Evolutionary conservation across 2,797 vertebrate species (phyloP).

Genomic region (Syngnathus acus): DNA sequence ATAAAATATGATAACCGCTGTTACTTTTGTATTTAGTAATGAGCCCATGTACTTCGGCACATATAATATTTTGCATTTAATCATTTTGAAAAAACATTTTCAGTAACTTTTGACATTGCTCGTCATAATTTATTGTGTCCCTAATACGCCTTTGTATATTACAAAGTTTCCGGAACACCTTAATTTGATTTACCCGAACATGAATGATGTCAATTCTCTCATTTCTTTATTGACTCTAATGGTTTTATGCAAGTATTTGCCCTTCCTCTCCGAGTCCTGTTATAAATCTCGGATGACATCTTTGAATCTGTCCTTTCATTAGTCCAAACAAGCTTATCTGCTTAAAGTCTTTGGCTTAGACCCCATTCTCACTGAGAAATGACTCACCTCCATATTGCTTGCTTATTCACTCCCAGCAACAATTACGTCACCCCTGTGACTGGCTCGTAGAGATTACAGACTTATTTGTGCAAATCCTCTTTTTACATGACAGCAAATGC

Average conservation of each 20-base stretch:
- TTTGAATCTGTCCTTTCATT: conserved; percentile 58
- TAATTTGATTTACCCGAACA: conserved; percentile 27
- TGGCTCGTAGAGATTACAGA: conserved; percentile 57
- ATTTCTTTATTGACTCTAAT: conserved; percentile 42
- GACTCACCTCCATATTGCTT: conserved; percentile 62
- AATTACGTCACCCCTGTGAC: conserved; percentile 66
- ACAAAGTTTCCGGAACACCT: conserved; percentile 25
- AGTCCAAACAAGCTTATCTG: conserved; percentile 68
- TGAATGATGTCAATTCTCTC: conserved; percentile 24
- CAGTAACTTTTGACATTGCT: background rate
- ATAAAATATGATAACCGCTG: background rate
- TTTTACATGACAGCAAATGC: conserved; percentile 62
- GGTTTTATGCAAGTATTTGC: conserved; percentile 33
- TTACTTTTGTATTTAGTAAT: background rate
- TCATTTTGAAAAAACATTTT: background rate
- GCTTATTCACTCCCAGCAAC: conserved; percentile 60
- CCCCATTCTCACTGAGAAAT: conserved; percentile 57
- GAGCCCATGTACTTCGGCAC: background rate
- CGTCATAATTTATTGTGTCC: background rate
- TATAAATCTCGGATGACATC: conserved; percentile 61
- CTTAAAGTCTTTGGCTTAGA: conserved; percentile 68
- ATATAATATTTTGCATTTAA: background rate
- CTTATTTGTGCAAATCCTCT: conserved; percentile 61
- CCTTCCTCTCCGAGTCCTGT: conserved; percentile 37
- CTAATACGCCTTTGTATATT: conserved; percentile 14